Base-by-base conservation (phyloP, 2,797 vertebrate genomes). In the Sebastes nivosus region DNA sequence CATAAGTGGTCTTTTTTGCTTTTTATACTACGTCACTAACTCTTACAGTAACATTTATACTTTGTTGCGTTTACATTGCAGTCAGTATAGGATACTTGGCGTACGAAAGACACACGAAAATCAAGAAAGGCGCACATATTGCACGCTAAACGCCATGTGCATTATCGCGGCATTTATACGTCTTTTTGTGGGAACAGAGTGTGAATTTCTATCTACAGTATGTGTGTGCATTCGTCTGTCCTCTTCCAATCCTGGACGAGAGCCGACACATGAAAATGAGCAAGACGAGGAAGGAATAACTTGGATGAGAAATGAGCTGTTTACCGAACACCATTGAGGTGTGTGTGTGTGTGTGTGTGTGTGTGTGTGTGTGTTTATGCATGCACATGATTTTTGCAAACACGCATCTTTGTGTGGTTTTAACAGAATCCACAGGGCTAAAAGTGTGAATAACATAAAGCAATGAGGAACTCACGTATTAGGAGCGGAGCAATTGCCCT, bases 361-460 rank as follows among this genome's bases (percentile, higher is more conserved):
- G 29, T 24, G 67, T 27, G 29, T 29, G 75, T 63, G 59, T 32
- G 72, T 67, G 46, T 32, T 9, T 57, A 2, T 27, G 46, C 27
- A 30, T 46, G 50, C 16, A 4, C 18, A 30, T 30, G 16, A 25
- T 63, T 55, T 29, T 29, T 63, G 12, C 42, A 61, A 65, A 24
- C 50, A 27, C 42, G 38, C 24, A 2, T 46, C 52, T 59, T 16
- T 85, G 67, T 78, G 78, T 67, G 64, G 7, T 63, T 81, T 76
- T 78, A 52, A 60, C 52, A 63, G 73, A 63, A 79, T 70, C 38
- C 64, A 69, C 54, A 63, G n/a, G 46, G 65, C 69, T 71, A 25
- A 79, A 76, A 59, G 71, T 83, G 81, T 75, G 68, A 76, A 86
- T 73, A 81, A 82, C 46, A 77, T 55, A 78, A 77, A 80, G 18